Percentiles rank a stretch among this genome's conserved stretches.
phyloP scores from a whole-genome alignment of 2,888 invertebrate species.

The Cephus runcator region DNA sequence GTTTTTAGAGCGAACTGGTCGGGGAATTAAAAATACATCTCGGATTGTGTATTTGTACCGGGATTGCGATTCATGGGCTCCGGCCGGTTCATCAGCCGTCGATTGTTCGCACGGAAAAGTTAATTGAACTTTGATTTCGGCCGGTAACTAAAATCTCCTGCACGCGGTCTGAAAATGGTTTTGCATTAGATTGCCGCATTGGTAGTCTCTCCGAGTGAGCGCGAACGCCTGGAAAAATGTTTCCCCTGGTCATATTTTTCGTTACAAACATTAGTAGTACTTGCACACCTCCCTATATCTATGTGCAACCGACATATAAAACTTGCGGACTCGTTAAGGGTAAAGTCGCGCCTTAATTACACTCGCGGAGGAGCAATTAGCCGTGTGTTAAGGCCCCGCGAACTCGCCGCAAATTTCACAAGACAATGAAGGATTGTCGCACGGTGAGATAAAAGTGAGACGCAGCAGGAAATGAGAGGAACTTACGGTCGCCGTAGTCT shows the following conservation, averaged over 20 bases:
- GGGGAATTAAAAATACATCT: constrained; percentile 26
- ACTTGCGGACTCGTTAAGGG: neutral
- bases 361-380: constrained; percentile 13
- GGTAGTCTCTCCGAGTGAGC: neutral
- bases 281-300: neutral
- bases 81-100: constrained; percentile 50
- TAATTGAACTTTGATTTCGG: constrained; percentile 57
- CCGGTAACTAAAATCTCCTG: constrained; percentile 44
- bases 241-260: neutral
- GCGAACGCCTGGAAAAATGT: neutral
- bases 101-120: constrained; percentile 54
- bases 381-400: constrained; percentile 8
- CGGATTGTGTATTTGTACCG: neutral
- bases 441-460: constrained; percentile 13
- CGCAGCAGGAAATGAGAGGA: neutral
- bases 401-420: constrained; percentile 10
- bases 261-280: neutral
- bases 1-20: constrained; percentile 24
- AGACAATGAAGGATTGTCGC: constrained; percentile 19
- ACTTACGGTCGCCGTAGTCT: neutral
- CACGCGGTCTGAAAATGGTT: constrained; percentile 36
- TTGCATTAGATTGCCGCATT: constrained; percentile 43
- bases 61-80: constrained; percentile 37
- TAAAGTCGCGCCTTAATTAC: neutral
- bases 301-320: neutral